These are phyloP conservation scores for Scaptomyza graminum DNA, from an alignment of 1,140 invertebrate genomes.

Conservation along the genomic window DNA sequence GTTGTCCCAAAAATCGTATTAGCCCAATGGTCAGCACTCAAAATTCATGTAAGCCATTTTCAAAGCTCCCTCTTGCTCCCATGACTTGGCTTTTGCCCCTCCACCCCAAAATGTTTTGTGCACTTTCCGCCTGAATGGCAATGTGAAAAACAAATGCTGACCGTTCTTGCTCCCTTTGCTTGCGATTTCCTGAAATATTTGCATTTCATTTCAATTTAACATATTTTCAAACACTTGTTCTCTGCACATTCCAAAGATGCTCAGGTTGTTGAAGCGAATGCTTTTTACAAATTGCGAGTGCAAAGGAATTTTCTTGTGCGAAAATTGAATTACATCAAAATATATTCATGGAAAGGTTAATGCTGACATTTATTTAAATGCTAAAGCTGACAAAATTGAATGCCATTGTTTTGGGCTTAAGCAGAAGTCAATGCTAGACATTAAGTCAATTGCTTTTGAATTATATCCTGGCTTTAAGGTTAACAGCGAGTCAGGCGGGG, in stretches of 20 bases:
- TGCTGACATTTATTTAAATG: not conserved
- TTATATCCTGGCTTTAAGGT: conserved; percentile 28
- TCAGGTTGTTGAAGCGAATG: conserved; percentile 6
- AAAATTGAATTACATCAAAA: not conserved
- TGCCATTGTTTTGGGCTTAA: conserved; percentile 2
- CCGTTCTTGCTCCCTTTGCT: not conserved
- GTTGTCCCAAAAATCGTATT: conserved; percentile 24
- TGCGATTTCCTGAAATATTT: conserved; percentile 10
- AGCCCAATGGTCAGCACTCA: conserved; percentile 31
- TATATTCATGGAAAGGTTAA: conserved; percentile 6
- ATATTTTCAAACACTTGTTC: conserved; percentile 5
- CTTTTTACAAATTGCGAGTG: not conserved
- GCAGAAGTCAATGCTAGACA: conserved; percentile 25
- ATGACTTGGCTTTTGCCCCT: not conserved
- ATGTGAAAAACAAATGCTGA: conserved; percentile 14
- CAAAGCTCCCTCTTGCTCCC: not conserved
- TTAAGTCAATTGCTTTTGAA: conserved; percentile 43
- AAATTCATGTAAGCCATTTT: conserved; percentile 28
- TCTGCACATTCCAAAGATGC: not conserved
- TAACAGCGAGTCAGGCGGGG: conserved; percentile 6
- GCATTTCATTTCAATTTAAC: conserved; percentile 29
- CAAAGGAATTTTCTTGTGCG: not conserved
- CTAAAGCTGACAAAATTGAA: conserved; percentile 17
- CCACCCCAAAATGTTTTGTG: conserved; percentile 14
- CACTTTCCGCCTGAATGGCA: conserved; percentile 35